Conservation (phyloP, 2,797 vertebrate species). For the Xenops minutus region DNA sequence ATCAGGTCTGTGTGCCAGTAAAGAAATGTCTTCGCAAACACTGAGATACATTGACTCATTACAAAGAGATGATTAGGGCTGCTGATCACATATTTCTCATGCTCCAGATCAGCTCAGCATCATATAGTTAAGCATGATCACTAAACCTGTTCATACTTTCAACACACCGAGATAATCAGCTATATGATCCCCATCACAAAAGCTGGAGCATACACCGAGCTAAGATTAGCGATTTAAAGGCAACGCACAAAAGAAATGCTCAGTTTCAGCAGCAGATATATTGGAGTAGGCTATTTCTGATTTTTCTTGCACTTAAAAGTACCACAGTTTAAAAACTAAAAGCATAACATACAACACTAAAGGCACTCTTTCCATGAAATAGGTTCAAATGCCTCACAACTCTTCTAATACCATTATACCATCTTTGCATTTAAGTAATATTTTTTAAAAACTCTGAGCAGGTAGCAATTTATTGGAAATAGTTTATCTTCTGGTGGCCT, state of each 20-base stretch:
- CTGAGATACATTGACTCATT: not conserved
- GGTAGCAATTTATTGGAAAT: not conserved
- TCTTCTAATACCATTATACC: not conserved
- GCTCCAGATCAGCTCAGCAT: not conserved
- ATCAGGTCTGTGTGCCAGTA: not conserved
- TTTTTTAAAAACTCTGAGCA: not conserved
- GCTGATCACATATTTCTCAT: conserved; percentile 5
- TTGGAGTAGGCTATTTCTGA: not conserved
- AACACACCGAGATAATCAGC: not conserved
- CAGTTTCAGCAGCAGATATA: not conserved
- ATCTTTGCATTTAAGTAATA: not conserved
- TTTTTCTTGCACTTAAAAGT: not conserved
- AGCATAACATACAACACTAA: not conserved
- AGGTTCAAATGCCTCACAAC: not conserved
- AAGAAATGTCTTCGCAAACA: not conserved
- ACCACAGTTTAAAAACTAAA: not conserved
- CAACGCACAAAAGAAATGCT: not conserved
- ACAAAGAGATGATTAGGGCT: not conserved
- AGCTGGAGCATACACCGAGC: not conserved
- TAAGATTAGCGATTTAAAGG: conserved; percentile 14
- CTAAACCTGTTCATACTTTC: conserved; percentile 11
- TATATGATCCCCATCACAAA: not conserved
- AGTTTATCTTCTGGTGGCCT: not conserved
- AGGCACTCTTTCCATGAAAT: not conserved
- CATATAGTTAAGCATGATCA: not conserved